Percentiles rank a stretch among this genome's conserved stretches.
phyloP scores from a whole-genome alignment of 2,888 invertebrate species.

The Ophioninae sp. region DNA sequence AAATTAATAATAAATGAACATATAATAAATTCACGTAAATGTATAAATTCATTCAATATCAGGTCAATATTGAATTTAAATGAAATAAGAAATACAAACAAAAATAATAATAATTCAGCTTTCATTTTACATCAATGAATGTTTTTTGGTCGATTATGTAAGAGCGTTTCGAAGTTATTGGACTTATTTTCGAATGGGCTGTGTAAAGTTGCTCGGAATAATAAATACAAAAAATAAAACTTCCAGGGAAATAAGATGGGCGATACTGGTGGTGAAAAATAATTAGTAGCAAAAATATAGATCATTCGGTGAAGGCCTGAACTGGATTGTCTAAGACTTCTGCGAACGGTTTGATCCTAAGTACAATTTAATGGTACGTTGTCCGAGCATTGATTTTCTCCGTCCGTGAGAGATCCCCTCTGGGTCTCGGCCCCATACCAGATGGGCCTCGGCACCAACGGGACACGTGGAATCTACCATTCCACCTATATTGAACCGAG shows the following conservation, averaged over 20 bases:
- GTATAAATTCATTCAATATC: too few relatives aligned
- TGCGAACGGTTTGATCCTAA: conserved; percentile 57
- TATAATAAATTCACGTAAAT: too few relatives aligned
- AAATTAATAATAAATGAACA: too few relatives aligned
- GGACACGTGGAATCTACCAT: conserved; percentile 4
- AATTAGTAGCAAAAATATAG: conserved; percentile 35
- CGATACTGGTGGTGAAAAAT: background rate
- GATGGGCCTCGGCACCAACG: conserved; percentile 2
- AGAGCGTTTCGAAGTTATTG: background rate
- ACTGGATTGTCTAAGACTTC: conserved; percentile 40
- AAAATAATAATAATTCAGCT: too few relatives aligned
- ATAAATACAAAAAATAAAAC: background rate
- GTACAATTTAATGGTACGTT: conserved; percentile 62
- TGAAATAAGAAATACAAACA: too few relatives aligned
- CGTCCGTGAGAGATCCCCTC: conserved; percentile 21
- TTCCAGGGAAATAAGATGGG: background rate
- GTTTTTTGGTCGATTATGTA: background rate
- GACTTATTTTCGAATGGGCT: too few relatives aligned
- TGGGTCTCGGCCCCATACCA: background rate
- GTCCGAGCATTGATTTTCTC: conserved; percentile 56
- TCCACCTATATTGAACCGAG: conserved; percentile 2
- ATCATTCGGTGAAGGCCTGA: conserved; percentile 25
- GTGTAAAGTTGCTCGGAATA: background rate
- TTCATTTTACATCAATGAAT: too few relatives aligned
- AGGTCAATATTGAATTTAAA: too few relatives aligned